A percentile compares a stretch with the other conserved stretches of the same genome.
phyloP scores from a whole-genome alignment of 2,888 invertebrate species.

The Tetramorium bicarinatum region DNA sequence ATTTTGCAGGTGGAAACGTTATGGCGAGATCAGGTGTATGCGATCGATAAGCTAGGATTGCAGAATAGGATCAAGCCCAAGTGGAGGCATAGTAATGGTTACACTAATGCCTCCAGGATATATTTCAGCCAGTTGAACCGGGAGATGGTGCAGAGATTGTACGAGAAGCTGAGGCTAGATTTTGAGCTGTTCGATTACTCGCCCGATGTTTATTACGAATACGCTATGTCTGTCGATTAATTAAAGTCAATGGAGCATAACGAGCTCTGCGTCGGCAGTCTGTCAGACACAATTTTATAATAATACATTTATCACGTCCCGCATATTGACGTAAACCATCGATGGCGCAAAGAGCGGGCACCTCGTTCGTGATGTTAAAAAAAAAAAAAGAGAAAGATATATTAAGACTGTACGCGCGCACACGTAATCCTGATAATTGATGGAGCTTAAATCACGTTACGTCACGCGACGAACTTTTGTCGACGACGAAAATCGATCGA shows the following conservation, averaged over 20 bases:
- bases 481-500: slow-evolving; percentile 80
- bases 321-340: background rate
- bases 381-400: slow-evolving; percentile 34
- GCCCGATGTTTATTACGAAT: slow-evolving; percentile 82
- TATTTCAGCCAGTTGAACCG: slow-evolving; percentile 86
- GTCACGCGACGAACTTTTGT: slow-evolving; percentile 76
- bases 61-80: slow-evolving; percentile 79
- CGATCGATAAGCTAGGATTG: slow-evolving; percentile 83
- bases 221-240: slow-evolving; percentile 71
- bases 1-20: slow-evolving; percentile 87
- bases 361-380: background rate
- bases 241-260: background rate
- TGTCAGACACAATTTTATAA: background rate
- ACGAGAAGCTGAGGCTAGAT: slow-evolving; percentile 87
- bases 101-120: slow-evolving; percentile 80
- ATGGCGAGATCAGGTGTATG: slow-evolving; percentile 87
- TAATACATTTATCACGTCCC: background rate
- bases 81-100: slow-evolving; percentile 83
- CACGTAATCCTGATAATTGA: slow-evolving; percentile 67
- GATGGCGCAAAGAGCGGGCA: background rate
- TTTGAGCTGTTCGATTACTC: slow-evolving; percentile 87
- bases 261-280: background rate
- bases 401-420: slow-evolving; percentile 53
- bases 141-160: slow-evolving; percentile 83
- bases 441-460: slow-evolving; percentile 73